Conservation (phyloP, 1,140 invertebrate species). For the Nasonia longicornis region DNA sequence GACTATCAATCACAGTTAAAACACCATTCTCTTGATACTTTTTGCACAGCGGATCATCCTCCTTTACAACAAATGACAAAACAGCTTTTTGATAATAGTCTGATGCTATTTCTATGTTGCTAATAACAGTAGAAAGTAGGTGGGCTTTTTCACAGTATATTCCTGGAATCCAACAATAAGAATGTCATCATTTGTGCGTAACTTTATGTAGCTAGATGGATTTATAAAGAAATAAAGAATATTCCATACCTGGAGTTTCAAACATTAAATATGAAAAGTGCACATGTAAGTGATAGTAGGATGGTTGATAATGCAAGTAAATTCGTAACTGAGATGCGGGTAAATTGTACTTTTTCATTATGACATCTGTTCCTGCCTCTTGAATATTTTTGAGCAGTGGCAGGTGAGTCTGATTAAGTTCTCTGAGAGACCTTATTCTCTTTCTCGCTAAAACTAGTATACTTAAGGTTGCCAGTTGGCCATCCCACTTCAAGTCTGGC, state of each 20-base stretch:
- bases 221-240: constrained; percentile 35
- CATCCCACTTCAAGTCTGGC: constrained; percentile 96
- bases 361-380: constrained; percentile 78
- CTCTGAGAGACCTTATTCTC: constrained; percentile 85
- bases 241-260: constrained; percentile 79
- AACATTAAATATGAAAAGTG: constrained; percentile 90
- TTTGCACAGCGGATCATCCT: constrained; percentile 69
- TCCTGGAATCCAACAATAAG: constrained; percentile 61
- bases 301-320: constrained; percentile 96
- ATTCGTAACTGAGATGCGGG: constrained; percentile 79
- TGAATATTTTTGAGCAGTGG: constrained; percentile 86
- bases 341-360: constrained; percentile 84
- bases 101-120: constrained; percentile 84
- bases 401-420: constrained; percentile 83
- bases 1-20: constrained; percentile 46
- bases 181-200: constrained; percentile 4
- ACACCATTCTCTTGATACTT: constrained; percentile 58
- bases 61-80: constrained; percentile 78
- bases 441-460: constrained; percentile 84
- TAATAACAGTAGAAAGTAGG: constrained; percentile 89
- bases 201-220: neutral
- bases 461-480: constrained; percentile 82
- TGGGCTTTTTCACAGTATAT: constrained; percentile 87
- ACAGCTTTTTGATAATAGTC: constrained; percentile 89
- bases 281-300: constrained; percentile 96